Conservation (phyloP, 1,140 invertebrate species). For the Archivesica marissinica region DNA sequence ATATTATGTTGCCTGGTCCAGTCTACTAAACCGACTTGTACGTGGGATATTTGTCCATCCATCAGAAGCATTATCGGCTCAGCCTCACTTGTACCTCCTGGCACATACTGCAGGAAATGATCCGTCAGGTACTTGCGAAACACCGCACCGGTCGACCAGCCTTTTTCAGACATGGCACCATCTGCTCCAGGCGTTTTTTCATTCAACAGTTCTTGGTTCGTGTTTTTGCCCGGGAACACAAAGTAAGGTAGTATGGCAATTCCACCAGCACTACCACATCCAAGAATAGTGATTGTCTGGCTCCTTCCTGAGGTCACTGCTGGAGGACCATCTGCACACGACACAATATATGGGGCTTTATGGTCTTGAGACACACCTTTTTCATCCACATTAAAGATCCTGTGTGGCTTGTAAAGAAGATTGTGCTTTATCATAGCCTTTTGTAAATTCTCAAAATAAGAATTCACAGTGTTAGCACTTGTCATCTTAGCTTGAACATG, state of each 20-base stretch:
- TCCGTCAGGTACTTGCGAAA: slow-evolving; percentile 19
- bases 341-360: slow-evolving; percentile 48
- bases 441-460: slow-evolving; percentile 20
- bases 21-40: slow-evolving; percentile 12
- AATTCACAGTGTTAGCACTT: background rate
- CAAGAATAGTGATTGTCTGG: slow-evolving; percentile 82
- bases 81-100: background rate
- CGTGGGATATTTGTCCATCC: slow-evolving; percentile 43
- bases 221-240: slow-evolving; percentile 80
- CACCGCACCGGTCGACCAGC: slow-evolving; percentile 13
- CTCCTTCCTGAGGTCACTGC: slow-evolving; percentile 80
- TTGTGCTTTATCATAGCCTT: slow-evolving; percentile 40
- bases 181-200: background rate
- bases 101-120: slow-evolving; percentile 26
- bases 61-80: slow-evolving; percentile 4
- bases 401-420: slow-evolving; percentile 71
- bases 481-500: slow-evolving; percentile 21
- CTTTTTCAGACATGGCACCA: slow-evolving; percentile 35
- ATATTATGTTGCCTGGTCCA: background rate
- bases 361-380: slow-evolving; percentile 82
- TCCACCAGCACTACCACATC: slow-evolving; percentile 81
- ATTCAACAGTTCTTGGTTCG: slow-evolving; percentile 72
- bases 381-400: slow-evolving; percentile 83
- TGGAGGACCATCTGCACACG: slow-evolving; percentile 56
- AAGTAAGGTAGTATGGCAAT: slow-evolving; percentile 79